Base-by-base conservation (phyloP, 2,113 vertebrate genomes). In the Nycticebus coucang region DNA sequence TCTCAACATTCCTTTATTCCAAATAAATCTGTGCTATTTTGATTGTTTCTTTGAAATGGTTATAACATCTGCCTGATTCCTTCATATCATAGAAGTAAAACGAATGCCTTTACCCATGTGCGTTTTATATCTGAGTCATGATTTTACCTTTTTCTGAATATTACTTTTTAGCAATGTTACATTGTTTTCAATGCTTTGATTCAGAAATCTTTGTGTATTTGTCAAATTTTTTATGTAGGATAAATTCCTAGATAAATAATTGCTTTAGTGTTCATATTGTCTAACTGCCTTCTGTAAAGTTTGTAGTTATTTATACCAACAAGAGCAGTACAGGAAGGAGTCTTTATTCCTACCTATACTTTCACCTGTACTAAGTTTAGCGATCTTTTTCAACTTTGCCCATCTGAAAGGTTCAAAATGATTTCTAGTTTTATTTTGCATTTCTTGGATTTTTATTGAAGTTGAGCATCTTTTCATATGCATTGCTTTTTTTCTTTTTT, bases 371-470 rank as follows among this genome's bases (percentile, higher is more conserved):
- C 8, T 35, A 9, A 41, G 9, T 24, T 35, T 35, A 53, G 50
- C 41, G 50, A 45, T 30, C 4, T 83, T 83, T 83, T 64, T 90
- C 45, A 55, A 6, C n/a, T 80, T 80, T 68, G n/a, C 26, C 60
- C 30, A 15, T 14, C 75, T 30, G 17, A 33, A 5, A 79, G 50
- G n/a, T 57, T 26, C 35, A 79, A 79, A 89, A 28, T 66, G 10
- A n/a, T 66, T 90, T 89, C 33, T 80, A 37, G 75, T 55, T 90
- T 68, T 90, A 80, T 41, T 89, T 79, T 79, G 33, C 37, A 68
- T 21, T 53, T 53, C 8, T 28, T 66, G 50, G 17, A 55, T 79
- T 55, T 55, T 55, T 35, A 78, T 35, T 53, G 57, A 75, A 75
- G 37, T 77, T 88, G 33, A 78, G 21, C 13, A 26, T 64, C 57